phyloP scores from a whole-genome alignment of 2,113 vertebrate species.

The Leuciscus idus region DNA sequence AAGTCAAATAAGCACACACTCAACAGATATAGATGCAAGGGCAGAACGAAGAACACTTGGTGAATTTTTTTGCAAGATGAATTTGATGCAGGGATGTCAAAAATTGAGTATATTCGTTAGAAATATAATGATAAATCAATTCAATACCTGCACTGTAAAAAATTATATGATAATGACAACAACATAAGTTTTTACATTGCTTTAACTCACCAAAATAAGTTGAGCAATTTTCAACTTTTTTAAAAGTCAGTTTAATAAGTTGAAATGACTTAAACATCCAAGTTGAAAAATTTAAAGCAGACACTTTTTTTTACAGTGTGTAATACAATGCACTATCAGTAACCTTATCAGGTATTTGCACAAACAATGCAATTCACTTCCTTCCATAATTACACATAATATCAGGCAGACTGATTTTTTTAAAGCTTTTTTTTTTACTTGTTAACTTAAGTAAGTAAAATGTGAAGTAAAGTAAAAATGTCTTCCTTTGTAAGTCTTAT shows the following conservation, averaged over 20 bases:
- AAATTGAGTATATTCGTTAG: background rate
- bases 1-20: background rate
- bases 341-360: background rate
- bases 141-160: background rate
- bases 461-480: background rate
- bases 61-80: background rate
- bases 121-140: slow-evolving; percentile 10
- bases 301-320: too few species aligned
- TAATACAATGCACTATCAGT: too few species aligned
- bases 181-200: too few species aligned
- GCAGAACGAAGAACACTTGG: background rate
- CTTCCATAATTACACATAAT: background rate
- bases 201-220: too few species aligned
- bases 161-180: too few species aligned
- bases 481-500: background rate
- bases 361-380: background rate
- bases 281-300: too few species aligned
- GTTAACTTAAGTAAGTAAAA: background rate
- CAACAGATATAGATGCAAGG: background rate
- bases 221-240: too few species aligned
- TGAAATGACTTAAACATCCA: too few species aligned
- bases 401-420: too few species aligned
- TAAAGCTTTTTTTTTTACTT: too few species aligned
- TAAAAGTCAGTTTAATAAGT: too few species aligned
- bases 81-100: background rate